Base-by-base conservation (phyloP, 2,797 vertebrate genomes). In the Chelonia mydas region DNA sequence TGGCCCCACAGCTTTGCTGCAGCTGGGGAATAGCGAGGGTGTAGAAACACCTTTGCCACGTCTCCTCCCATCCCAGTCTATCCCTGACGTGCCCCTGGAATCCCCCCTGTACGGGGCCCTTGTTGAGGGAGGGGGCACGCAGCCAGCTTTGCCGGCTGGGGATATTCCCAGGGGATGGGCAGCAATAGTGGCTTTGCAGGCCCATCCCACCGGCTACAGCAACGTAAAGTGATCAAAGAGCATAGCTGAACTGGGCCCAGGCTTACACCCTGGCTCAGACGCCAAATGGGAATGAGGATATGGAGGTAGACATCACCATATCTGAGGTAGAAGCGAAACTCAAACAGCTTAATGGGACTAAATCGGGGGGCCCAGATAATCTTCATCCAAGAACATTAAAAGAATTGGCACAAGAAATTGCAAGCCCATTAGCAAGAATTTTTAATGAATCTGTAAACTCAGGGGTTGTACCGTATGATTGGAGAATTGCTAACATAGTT, bases 121-220 rank as follows among this genome's bases (percentile, higher is more conserved):
- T 77, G 21, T 25, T 72, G 31, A 79, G 49, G 87, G 23, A 49
- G 37, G 6, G 12, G 28, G 4, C 13, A 6, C 41, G 7, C 33
- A 82, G 50, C 5, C 55, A 89, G 19, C 33, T 72, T 55, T 53
- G 78, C 53, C 84, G 68, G 49, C 65, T 87, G 81, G 86, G 68
- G 76, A 47, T 45, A 47, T 76, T 74, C 76, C 23, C 45, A 41
- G 4, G 12, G 31, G 77, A 28, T 17, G 28, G 45, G 16, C 5
- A 7, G 47, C 17, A 51, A 21, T 21, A 10, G 33, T 51, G 12
- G 78, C 28, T 80, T 50, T 23, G 41, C 55, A 47, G 55, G 27
- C 27, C 47, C 28, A 6, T 47, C 27, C 41, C 25, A 76, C 41
- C 5, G 41, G 45, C 74, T 47, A 76, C 41, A 25, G 37, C 61